Evolutionary conservation across 2,888 invertebrate species (phyloP).

Genomic region (Ophion slaviceki): DNA sequence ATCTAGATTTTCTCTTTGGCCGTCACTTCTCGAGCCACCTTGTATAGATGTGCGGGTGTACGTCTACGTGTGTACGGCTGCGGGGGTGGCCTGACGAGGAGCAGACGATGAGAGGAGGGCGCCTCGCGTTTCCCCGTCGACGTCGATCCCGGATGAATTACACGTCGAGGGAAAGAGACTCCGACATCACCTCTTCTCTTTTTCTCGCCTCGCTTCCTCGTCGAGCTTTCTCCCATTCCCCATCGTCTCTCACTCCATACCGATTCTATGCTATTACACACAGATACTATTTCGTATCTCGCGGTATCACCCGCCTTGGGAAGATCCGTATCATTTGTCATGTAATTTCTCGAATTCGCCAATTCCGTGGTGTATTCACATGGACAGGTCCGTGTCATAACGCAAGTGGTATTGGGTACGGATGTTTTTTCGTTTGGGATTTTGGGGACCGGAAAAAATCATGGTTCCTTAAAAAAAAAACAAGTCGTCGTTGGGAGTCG

Average conservation of each 20-base stretch:
- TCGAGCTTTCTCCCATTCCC: slow-evolving; percentile 35
- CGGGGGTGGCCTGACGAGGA: slow-evolving; percentile 44
- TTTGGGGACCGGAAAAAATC: too few species aligned
- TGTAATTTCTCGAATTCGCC: background rate
- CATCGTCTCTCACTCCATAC: slow-evolving; percentile 14
- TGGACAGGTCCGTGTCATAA: background rate
- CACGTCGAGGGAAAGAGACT: slow-evolving; percentile 18
- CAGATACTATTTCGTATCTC: background rate
- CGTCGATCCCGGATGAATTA: slow-evolving; percentile 49
- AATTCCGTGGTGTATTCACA: background rate
- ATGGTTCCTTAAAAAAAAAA: too few species aligned
- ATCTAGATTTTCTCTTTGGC: background rate
- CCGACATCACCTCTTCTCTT: background rate
- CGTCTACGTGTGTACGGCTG: background rate
- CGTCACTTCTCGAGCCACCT: background rate
- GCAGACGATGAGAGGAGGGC: slow-evolving; percentile 35
- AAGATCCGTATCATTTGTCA: slow-evolving; percentile 9
- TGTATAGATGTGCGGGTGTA: background rate
- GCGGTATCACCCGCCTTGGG: background rate
- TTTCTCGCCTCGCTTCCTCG: slow-evolving; percentile 2
- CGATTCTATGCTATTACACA: slow-evolving; percentile 8
- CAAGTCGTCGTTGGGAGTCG: too few species aligned
- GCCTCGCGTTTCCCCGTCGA: slow-evolving; percentile 35
- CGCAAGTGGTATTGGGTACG: too few species aligned
- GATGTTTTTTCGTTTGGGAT: too few species aligned